Evolutionary conservation across 2,113 vertebrate species (phyloP).

Genomic region (Podarcis raffonei): DNA sequence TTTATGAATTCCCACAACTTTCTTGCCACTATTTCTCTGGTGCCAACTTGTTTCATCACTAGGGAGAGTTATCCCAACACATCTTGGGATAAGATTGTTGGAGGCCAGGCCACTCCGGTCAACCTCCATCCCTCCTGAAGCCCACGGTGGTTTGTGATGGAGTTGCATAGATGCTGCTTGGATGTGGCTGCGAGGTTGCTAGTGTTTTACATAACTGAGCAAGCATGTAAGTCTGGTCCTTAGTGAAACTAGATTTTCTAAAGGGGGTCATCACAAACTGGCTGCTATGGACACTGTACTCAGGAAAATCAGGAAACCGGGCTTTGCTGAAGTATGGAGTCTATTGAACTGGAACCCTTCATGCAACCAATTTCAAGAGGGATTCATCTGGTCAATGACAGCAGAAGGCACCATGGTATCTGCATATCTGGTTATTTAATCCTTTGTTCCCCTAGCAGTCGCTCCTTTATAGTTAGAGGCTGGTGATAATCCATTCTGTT

Average conservation of each 20-base stretch:
- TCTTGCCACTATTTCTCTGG: background rate
- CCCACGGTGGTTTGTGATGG: background rate
- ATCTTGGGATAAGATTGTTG: background rate
- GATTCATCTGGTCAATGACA: no score
- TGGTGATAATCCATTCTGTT: no score
- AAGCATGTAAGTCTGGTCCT: background rate
- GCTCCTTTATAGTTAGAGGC: background rate
- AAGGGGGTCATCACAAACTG: background rate
- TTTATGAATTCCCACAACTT: background rate
- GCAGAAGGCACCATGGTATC: background rate
- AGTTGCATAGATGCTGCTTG: background rate
- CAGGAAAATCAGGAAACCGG: background rate
- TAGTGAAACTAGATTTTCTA: background rate
- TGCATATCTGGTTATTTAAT: background rate
- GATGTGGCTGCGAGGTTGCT: no score
- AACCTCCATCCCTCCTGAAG: background rate
- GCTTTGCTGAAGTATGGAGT: no score
- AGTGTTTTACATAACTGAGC: no score
- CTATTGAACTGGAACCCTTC: no score
- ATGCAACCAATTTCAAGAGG: no score
- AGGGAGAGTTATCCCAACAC: no score
- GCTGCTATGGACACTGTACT: background rate
- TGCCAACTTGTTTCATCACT: background rate
- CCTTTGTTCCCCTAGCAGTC: background rate
- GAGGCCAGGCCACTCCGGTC: background rate